Conservation (phyloP, 2,797 vertebrate genomes). For the Champsocephalus gunnari region DNA sequence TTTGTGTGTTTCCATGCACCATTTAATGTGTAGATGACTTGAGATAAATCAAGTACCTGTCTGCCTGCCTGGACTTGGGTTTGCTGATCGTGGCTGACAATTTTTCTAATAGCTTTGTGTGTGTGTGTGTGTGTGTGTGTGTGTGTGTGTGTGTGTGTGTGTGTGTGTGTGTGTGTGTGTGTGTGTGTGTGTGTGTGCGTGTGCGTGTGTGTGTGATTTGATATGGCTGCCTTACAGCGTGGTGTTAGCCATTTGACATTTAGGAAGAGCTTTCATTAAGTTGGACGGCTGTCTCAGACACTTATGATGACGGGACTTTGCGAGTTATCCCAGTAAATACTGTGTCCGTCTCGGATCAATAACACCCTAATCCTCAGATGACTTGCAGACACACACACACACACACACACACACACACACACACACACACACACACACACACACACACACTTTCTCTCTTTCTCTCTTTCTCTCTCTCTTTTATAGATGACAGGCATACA, state of each 20-base stretch:
- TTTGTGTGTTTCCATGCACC: not conserved
- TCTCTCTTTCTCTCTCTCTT: not conserved
- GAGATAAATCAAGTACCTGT: slow-evolving; percentile 5
- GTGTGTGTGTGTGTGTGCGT: slow-evolving; percentile 9
- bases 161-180: too few relatives aligned
- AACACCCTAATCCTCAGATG: slow-evolving; percentile 66
- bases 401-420: not conserved
- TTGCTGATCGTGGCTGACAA: too few relatives aligned
- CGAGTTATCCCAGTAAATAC: slow-evolving; percentile 74
- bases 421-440: slow-evolving; percentile 4
- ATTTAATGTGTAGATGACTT: not conserved
- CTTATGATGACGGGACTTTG: slow-evolving; percentile 74
- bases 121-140: too few relatives aligned
- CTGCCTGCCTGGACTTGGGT: too few relatives aligned
- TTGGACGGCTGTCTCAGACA: slow-evolving; percentile 65
- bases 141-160: too few relatives aligned
- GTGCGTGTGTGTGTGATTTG: slow-evolving; percentile 25
- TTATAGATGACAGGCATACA: slow-evolving; percentile 33
- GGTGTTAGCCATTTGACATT: slow-evolving; percentile 69
- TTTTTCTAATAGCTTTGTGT: too few relatives aligned
- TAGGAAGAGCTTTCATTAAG: slow-evolving; percentile 72
- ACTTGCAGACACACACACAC: slow-evolving; percentile 25
- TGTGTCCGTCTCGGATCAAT: slow-evolving; percentile 74
- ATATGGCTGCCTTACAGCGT: slow-evolving; percentile 39
- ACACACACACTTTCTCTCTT: slow-evolving; percentile 5